Percentiles rank a stretch among this genome's conserved stretches.
Evolutionary conservation across 2,888 invertebrate species (phyloP).

Genomic region (Therioaphis trifolii): DNA sequence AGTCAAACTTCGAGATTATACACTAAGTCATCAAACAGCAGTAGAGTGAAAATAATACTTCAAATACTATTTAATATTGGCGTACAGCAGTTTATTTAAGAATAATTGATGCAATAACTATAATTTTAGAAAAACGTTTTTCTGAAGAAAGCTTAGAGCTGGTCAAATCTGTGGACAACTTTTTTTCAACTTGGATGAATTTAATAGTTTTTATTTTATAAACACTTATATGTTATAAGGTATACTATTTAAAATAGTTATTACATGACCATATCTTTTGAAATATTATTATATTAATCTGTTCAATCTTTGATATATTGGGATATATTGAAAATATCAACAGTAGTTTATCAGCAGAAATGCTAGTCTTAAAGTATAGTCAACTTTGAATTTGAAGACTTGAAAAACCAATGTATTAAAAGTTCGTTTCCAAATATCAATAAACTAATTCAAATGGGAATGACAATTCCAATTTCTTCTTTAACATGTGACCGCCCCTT

Average conservation of each 20-base stretch:
- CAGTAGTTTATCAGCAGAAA: not conserved
- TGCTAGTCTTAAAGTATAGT: not conserved
- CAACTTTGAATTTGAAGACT: not conserved
- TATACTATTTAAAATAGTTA: too few species aligned
- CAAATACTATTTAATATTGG: not conserved
- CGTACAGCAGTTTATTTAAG: not conserved
- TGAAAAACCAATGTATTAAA: constrained; percentile 33
- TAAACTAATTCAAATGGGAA: too few species aligned
- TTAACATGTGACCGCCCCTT: too few species aligned
- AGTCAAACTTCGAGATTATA: not conserved
- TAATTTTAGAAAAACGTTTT: constrained; percentile 14
- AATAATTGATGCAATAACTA: not conserved
- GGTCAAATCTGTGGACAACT: not conserved
- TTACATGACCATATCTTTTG: too few species aligned
- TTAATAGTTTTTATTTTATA: too few species aligned
- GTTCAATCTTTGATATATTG: not conserved
- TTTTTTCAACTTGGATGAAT: too few species aligned
- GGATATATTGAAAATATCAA: not conserved
- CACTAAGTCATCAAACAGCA: not conserved
- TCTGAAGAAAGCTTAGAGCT: constrained; percentile 5
- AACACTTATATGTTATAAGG: too few species aligned
- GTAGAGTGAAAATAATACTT: not conserved
- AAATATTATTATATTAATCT: too few species aligned
- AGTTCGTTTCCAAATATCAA: too few species aligned
- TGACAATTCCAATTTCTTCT: too few species aligned